Evolutionary conservation across 2,113 vertebrate species (phyloP).

Genomic region (Lycaon pictus): DNA sequence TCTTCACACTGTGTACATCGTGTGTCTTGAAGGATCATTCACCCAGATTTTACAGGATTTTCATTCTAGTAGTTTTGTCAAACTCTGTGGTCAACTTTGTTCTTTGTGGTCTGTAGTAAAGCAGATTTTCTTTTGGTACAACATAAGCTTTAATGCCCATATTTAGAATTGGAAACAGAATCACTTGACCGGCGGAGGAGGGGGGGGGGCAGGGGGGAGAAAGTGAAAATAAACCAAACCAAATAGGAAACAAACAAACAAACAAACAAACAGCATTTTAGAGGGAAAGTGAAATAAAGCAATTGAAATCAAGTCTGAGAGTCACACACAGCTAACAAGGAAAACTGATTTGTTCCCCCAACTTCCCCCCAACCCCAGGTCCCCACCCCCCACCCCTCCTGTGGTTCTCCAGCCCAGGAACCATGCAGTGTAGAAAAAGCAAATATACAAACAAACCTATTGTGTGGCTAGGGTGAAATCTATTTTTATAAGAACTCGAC

Average conservation of each 20-base stretch:
- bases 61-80: slow-evolving; percentile 62
- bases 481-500: slow-evolving; percentile 88
- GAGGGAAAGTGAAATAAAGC: slow-evolving; percentile 80
- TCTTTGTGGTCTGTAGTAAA: slow-evolving; percentile 75
- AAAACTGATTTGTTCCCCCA: slow-evolving; percentile 75
- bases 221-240: background rate
- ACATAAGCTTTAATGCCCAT: slow-evolving; percentile 80
- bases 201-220: too few species aligned
- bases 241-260: background rate
- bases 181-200: background rate
- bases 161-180: slow-evolving; percentile 80
- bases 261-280: slow-evolving; percentile 5
- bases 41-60: slow-evolving; percentile 69
- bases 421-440: slow-evolving; percentile 92
- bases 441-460: slow-evolving; percentile 92
- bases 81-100: background rate
- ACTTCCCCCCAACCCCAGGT: slow-evolving; percentile 62
- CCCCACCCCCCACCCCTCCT: slow-evolving; percentile 35
- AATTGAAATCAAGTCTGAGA: slow-evolving; percentile 80
- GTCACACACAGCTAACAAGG: slow-evolving; percentile 84
- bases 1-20: slow-evolving; percentile 69
- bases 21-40: slow-evolving; percentile 79
- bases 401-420: slow-evolving; percentile 89
- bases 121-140: slow-evolving; percentile 84
- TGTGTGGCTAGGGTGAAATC: slow-evolving; percentile 88